Evolutionary conservation across 2,797 vertebrate genomes (phyloP), one percentile per base, ranked within the genome.

Genomic region (Sebastes steindachneri): DNA sequence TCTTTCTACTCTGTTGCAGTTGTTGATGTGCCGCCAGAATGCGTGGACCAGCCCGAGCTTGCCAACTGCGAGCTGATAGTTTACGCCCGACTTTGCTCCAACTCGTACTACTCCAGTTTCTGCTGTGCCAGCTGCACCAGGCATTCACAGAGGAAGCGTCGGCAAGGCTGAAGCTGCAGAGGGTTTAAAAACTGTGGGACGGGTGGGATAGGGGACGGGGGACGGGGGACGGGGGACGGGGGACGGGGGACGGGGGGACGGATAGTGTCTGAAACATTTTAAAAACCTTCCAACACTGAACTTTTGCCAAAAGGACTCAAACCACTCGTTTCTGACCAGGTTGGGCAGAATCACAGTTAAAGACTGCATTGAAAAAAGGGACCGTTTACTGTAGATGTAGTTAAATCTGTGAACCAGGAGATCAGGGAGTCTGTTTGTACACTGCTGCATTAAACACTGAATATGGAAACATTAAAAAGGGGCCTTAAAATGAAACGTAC

Each of bases 51-150:
- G 87, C 96, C 97, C 0, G 97, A 99, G 35, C 95, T 99, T 0
- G 98, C 99, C 85, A 99, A 99, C 93, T 99, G 99, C 45, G 94
- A 96, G 23, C 93, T 99, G 88, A 97, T 99, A 12, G 93, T 99
- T 69, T 96, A 97, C 83, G 97, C 98, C 67, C 97, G 96, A 21
- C 97, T 99, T 57, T 99, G 99, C 87, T 79, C 92, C 67, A 98
- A 97, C 4, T 93, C 95, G 1, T 99, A 99, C 85, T 99, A 97
- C 79, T 96, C 96, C 88, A 97, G 97, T 76, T 99, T 99, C 95
- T 99, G 98, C 95, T 99, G 99, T 0, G 96, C 97, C 84, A 99
- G 97, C 95, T 99, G 99, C 2, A 88, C 96, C 79, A 94, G 90
- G 17, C 89, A 95, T 10, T 89, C 88, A 1, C 89, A 82, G 59